A percentile compares a stretch with the other conserved stretches of the same genome.
These are phyloP conservation scores for Stomatorhinus ivindoensis DNA, from an alignment of 2,113 vertebrate species.

Conservation along the genomic window DNA sequence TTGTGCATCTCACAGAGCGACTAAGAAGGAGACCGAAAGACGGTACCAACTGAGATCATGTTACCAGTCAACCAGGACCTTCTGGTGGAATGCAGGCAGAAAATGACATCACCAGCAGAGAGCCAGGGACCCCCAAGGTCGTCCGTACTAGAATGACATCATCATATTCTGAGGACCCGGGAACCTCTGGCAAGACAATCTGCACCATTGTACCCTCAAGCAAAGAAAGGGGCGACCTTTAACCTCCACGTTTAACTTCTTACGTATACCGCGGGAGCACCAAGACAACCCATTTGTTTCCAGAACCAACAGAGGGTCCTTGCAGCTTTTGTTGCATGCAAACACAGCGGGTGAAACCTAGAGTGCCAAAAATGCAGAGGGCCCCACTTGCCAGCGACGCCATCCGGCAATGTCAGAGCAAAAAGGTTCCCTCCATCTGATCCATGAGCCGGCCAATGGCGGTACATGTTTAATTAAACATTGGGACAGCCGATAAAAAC, in stretches of 20 bases:
- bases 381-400: background rate
- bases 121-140: background rate
- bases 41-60: background rate
- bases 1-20: background rate
- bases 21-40: background rate
- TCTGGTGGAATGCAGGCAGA: background rate
- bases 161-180: background rate
- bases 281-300: background rate
- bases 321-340: slow-evolving; percentile 12
- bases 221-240: background rate
- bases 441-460: background rate
- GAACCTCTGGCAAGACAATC: background rate
- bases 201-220: background rate
- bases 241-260: background rate
- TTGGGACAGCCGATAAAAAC: background rate
- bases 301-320: background rate
- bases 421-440: background rate
- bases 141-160: background rate
- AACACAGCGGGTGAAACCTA: slow-evolving; percentile 16
- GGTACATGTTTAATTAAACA: background rate
- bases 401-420: background rate
- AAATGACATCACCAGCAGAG: background rate
- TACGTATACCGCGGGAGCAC: background rate
- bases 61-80: background rate
- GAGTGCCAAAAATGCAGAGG: background rate